Percentiles rank a stretch among this genome's conserved stretches.
These are phyloP conservation scores for Penaeus japonicus DNA, from an alignment of 1,140 invertebrate species.

Conservation along the genomic window DNA sequence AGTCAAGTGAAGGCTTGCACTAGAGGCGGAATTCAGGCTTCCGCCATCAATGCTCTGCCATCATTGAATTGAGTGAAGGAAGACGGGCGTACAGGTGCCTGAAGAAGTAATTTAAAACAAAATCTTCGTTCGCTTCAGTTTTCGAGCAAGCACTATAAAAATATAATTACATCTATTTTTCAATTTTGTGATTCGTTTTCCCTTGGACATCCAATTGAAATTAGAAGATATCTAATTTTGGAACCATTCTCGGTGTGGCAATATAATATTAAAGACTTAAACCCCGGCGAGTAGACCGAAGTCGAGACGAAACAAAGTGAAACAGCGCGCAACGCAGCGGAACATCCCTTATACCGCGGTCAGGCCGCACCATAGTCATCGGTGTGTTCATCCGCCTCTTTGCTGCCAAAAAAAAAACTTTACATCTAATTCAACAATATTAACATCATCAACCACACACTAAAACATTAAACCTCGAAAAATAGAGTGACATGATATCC, in stretches of 20 bases:
- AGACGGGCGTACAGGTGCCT: constrained; percentile 49
- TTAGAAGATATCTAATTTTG: too few relatives aligned
- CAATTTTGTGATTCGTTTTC: too few relatives aligned
- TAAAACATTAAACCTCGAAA: not conserved
- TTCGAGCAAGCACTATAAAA: too few relatives aligned
- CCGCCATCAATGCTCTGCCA: constrained; percentile 46
- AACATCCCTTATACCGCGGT: not conserved
- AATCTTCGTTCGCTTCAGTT: not conserved
- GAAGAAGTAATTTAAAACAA: constrained; percentile 32
- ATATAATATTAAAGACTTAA: too few relatives aligned
- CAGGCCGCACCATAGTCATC: not conserved
- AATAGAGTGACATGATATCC: not conserved
- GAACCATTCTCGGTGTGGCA: too few relatives aligned
- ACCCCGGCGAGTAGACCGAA: too few relatives aligned
- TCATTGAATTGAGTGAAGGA: constrained; percentile 54
- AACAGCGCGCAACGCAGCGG: not conserved
- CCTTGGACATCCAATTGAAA: too few relatives aligned
- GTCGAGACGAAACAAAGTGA: not conserved
- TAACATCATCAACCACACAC: not conserved
- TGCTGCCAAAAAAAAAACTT: not conserved
- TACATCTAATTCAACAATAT: not conserved
- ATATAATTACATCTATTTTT: too few relatives aligned
- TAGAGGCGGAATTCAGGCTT: constrained; percentile 29
- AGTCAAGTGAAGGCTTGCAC: constrained; percentile 4
- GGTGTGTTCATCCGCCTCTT: constrained; percentile 33